phyloP scores from a whole-genome alignment of 2,797 vertebrate species.

The Petrocephalus schoutedeni region DNA sequence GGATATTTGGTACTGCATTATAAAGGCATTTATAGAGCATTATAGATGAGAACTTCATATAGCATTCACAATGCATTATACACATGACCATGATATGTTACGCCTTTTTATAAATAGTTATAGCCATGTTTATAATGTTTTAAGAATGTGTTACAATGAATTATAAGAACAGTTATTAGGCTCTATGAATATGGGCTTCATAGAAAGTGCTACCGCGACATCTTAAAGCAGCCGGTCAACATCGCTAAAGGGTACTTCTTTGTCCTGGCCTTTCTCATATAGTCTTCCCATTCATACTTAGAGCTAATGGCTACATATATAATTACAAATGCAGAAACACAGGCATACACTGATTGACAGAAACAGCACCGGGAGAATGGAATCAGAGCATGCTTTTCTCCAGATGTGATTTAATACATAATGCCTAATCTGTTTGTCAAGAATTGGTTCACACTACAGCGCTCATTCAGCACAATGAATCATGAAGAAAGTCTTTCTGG shows the following conservation, averaged over 20 bases:
- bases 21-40: too few species aligned
- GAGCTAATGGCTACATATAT: neutral
- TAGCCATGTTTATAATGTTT: too few species aligned
- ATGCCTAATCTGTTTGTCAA: neutral
- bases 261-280: neutral
- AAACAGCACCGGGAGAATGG: neutral
- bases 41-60: too few species aligned
- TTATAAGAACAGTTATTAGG: too few species aligned
- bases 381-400: slow-evolving; percentile 13
- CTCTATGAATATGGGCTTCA: too few species aligned
- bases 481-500: slow-evolving; percentile 43
- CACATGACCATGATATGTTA: too few species aligned
- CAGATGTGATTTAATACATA: slow-evolving; percentile 13
- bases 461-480: slow-evolving; percentile 9
- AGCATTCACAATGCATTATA: too few species aligned
- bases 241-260: neutral
- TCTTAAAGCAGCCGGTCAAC: neutral
- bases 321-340: neutral
- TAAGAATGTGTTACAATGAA: too few species aligned
- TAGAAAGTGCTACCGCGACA: too few species aligned
- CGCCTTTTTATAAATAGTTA: too few species aligned
- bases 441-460: neutral
- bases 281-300: neutral
- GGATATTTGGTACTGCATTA: too few species aligned
- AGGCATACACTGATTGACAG: neutral